Evolutionary conservation across 1,140 invertebrate species (phyloP), one percentile per base, ranked within the genome.

Genomic region (Ruditapes philippinarum): DNA sequence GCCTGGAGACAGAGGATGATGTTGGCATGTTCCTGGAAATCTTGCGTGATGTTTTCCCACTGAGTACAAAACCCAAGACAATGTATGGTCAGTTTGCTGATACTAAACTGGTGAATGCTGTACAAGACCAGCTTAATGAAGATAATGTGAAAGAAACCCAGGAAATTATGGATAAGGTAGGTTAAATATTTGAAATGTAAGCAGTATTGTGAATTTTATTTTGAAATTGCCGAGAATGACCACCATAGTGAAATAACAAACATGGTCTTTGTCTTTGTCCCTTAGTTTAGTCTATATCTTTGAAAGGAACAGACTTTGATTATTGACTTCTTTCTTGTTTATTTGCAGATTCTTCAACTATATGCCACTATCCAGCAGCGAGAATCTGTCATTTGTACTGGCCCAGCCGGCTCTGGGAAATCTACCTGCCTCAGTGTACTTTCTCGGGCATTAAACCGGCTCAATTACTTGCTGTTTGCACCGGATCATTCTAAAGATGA

Each of bases 351-450:
- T 25, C 73, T 95, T 70, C 93, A 95, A 80, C 83, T 96, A 22
- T 86, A 95, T 80, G 81, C 92, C 22, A 93, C 93, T 14, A 73
- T 95, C 57, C 90, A 95, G 70, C 81, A 90, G 33, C 92, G 91
- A 60, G 90, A 91, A n/a, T 89, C 91, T 12, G 94, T 95, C 19
- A 94, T 96, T 28, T 80, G 95, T 60, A 89, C 83, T 73, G 95
- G 95, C 0, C 91, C 91, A 36, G 42, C 93, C 12, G 95, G 95
- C 0, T 94, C 94, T 91, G 95, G 95, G 19, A 96, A 96, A 80
- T 94, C 94, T 0, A 94, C 94, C 14, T 81, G 90, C 42, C 92
- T 90, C 49, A 91, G 90, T 12, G 92, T 92, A 1, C 89, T 96
- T 36, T 89, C 92, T 22, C 89, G 93, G 31, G 94, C 95, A 12